These are phyloP conservation scores for Drosophila yakuba DNA, from an alignment of 1,140 invertebrate genomes.

Conservation along the genomic window DNA sequence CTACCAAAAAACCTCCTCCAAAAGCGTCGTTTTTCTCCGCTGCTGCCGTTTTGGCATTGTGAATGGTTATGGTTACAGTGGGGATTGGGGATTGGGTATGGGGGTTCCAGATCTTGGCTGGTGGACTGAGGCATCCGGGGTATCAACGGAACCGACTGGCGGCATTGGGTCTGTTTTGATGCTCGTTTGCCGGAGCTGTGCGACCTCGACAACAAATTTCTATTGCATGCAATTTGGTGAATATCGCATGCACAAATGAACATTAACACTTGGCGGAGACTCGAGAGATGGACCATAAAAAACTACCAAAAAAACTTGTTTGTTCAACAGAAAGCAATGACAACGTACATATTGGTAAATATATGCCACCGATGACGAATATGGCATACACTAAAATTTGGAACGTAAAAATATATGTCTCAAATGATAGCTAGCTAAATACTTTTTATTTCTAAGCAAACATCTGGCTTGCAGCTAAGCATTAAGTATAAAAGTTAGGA, in stretches of 20 bases:
- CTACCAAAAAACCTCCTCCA: conserved; percentile 59
- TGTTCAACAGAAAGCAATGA: conserved; percentile 43
- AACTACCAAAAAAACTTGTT: conserved; percentile 47
- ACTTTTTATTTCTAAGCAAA: not conserved
- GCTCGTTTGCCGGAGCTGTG: conserved; percentile 39
- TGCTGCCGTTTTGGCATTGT: conserved; percentile 43
- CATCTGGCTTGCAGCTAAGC: no score
- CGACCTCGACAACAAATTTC: conserved; percentile 66
- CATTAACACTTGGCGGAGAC: conserved; percentile 69
- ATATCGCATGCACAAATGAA: conserved; percentile 73
- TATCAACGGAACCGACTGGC: conserved; percentile 3
- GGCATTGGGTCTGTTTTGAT: conserved; percentile 18
- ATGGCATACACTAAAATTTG: not conserved
- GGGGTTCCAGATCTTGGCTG: conserved; percentile 1
- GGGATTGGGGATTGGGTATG: conserved; percentile 3
- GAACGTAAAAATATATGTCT: no score
- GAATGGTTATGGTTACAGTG: conserved; percentile 32
- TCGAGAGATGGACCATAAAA: conserved; percentile 35
- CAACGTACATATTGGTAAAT: conserved; percentile 34
- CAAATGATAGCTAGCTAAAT: no score
- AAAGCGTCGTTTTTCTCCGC: conserved; percentile 34
- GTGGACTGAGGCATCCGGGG: not conserved
- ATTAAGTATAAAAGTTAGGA: no score
- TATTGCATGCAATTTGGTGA: conserved; percentile 61
- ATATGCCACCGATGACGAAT: not conserved